Evolutionary conservation across 2,888 invertebrate genomes (phyloP).

Genomic region (Beris morrisii): DNA sequence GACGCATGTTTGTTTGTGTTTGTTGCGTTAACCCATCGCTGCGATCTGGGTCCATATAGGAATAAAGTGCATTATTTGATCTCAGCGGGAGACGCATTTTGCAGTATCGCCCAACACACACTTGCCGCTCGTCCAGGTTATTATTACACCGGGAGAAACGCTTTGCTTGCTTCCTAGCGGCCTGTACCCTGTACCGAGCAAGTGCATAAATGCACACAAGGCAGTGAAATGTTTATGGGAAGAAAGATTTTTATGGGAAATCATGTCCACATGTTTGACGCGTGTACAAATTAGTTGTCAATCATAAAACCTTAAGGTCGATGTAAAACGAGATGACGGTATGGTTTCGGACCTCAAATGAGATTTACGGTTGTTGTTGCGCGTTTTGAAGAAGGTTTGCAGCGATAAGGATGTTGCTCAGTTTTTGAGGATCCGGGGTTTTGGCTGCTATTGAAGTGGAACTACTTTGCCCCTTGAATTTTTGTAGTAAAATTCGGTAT

Average conservation of each 20-base stretch:
- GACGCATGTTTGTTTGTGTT: constrained; percentile 28
- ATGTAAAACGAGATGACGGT: too few species aligned
- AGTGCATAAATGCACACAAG: constrained; percentile 8
- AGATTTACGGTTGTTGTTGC: too few species aligned
- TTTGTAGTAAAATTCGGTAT: too few species aligned
- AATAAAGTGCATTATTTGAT: constrained; percentile 27
- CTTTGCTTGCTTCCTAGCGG: too few species aligned
- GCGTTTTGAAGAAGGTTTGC: too few species aligned
- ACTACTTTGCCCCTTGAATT: too few species aligned
- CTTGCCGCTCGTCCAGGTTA: neutral
- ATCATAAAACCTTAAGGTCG: constrained; percentile 11
- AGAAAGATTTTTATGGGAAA: constrained; percentile 23
- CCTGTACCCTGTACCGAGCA: neutral
- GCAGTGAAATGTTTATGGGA: constrained; percentile 22
- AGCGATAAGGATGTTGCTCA: too few species aligned
- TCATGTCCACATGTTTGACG: constrained; percentile 28
- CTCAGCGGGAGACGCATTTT: constrained; percentile 28
- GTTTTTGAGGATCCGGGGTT: too few species aligned
- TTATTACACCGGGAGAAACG: constrained; percentile 7
- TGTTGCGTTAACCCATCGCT: constrained; percentile 19
- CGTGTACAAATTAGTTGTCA: constrained; percentile 29
- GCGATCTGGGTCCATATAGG: constrained; percentile 8
- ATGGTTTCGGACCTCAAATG: too few species aligned
- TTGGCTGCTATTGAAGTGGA: too few species aligned
- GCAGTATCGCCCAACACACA: constrained; percentile 5